Base-by-base conservation (phyloP, 1,140 invertebrate species). In the Drosophila jambulina region DNA sequence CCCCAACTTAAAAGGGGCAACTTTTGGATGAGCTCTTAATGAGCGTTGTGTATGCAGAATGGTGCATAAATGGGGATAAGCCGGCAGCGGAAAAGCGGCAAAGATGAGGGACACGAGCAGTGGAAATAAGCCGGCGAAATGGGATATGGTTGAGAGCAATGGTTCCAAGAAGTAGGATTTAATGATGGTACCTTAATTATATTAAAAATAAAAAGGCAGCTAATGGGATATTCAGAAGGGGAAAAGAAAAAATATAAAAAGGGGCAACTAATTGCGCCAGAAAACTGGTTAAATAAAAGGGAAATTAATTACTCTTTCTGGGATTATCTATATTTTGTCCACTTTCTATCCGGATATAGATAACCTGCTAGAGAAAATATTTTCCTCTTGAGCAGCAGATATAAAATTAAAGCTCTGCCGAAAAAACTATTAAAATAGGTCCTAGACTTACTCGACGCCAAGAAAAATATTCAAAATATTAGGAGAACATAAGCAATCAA, bases 11-110 rank as follows among this genome's bases (percentile, higher is more conserved):
- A 49, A 57, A 61, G 64, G 64, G 68, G 48, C 78, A 78, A 84
- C 84, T 84, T 84, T 88, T 64, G 68, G 63, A 71, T 70, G 64
- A 76, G 64, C 71, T 68, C 69, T 75, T 82, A 86, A 86, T 82
- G 79, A 82, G 69, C 36, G 62, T 46, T 60, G 68, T 79, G 77
- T 74, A 80, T 72, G 59, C 68, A 57, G 51, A 72, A 56, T 46
- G 45, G 36, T 48, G 64, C n/a, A 77, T 53, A 80, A 71, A 69
- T 72, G 69, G 68, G 69, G 53, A 72, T 72, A 71, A 72, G 69
- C 51, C 36, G 49, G 67, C 34, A 34, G 12, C 7, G 45, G 36
- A 46, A 53, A 57, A 34, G 15, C 7, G 53, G 36, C 46, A 49
- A 49, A 63, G 45, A 27, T 56, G 36, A 57, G 40, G 34, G 60